Conservation (phyloP, 30 jellyfish, hydroid and myxozoan genomes). For the Clytia hemisphaerica region DNA sequence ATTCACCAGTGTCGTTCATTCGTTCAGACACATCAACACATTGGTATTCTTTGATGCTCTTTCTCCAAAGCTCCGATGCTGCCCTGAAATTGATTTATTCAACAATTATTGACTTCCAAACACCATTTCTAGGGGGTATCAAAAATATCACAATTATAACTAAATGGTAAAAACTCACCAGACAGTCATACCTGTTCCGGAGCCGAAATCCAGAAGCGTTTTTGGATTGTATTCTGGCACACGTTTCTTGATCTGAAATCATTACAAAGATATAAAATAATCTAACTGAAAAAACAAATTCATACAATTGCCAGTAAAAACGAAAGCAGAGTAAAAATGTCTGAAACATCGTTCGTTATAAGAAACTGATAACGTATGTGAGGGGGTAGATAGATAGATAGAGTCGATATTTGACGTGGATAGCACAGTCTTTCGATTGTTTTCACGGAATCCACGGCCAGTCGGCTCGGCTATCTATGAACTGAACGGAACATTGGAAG, state of each 20-base stretch:
- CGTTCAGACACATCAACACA: slow-evolving; percentile 86
- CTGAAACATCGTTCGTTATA: no score
- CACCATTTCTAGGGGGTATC: not conserved
- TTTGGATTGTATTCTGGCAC: slow-evolving; percentile 68
- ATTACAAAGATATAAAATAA: not conserved
- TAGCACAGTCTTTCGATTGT: no score
- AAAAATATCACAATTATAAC: not conserved
- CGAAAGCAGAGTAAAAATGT: no score
- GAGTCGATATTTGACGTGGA: no score
- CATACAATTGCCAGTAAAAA: not conserved
- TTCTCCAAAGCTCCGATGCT: slow-evolving; percentile 65
- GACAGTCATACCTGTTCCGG: slow-evolving; percentile 81
- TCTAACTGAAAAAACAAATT: not conserved
- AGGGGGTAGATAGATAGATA: no score
- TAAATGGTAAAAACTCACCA: slow-evolving; percentile 42
- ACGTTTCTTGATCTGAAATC: slow-evolving; percentile 45
- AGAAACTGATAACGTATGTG: no score
- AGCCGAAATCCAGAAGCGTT: slow-evolving; percentile 89
- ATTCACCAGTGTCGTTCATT: slow-evolving; percentile 61
- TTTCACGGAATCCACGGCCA: no score
- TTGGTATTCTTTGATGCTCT: slow-evolving; percentile 61
- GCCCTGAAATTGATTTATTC: slow-evolving; percentile 44
- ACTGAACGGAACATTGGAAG: no score
- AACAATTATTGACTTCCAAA: not conserved
- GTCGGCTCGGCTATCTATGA: no score